phyloP scores from a whole-genome alignment of 2,113 vertebrate species.

The Paramisgurnus dabryanus region DNA sequence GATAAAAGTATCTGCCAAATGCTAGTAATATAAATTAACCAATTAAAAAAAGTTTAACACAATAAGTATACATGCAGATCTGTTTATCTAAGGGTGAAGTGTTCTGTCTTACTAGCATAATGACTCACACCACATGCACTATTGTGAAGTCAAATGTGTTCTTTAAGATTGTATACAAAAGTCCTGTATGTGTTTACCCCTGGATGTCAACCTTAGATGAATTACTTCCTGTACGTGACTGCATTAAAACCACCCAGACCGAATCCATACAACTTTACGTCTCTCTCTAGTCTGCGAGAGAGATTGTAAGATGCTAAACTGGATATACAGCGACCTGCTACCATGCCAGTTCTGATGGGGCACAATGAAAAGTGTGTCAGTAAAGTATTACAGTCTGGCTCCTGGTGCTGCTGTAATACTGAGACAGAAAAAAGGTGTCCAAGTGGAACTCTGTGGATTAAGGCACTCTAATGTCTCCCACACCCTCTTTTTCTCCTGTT shows the following conservation, averaged over 20 bases:
- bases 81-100: background rate
- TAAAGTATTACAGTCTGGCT: conserved; percentile 34
- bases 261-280: conserved; percentile 10
- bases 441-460: conserved; percentile 41
- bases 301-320: background rate
- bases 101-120: background rate
- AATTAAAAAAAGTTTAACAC: background rate
- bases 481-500: conserved; percentile 4
- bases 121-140: background rate
- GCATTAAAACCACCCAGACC: conserved; percentile 46
- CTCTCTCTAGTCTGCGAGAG: conserved; percentile 29
- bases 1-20: no score
- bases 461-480: conserved; percentile 32
- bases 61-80: background rate
- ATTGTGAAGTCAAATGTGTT: conserved; percentile 19
- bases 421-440: conserved; percentile 32
- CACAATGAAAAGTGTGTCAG: conserved; percentile 48
- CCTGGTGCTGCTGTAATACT: conserved; percentile 19
- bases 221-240: conserved; percentile 37
- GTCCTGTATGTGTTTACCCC: conserved; percentile 14
- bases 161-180: conserved; percentile 35
- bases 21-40: no score
- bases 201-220: conserved; percentile 37
- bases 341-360: conserved; percentile 31
- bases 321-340: conserved; percentile 14